Conservation (phyloP, 2,113 vertebrate species). For the Sakesphorus luctuosus region DNA sequence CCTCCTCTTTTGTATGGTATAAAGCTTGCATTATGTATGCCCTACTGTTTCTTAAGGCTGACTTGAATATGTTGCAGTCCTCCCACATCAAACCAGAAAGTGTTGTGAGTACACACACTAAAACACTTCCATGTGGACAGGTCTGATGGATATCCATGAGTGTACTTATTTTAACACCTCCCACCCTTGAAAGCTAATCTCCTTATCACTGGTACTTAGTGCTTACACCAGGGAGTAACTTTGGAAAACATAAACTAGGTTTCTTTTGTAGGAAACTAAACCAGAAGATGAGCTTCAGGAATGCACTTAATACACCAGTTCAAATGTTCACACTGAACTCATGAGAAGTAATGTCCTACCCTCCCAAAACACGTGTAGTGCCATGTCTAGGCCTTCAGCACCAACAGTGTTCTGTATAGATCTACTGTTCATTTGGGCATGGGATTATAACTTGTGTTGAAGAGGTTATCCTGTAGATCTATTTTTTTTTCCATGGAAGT, state of each 20-base stretch:
- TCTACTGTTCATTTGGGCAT: not conserved
- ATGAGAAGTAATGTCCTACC: not conserved
- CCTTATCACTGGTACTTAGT: not conserved
- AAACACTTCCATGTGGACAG: not conserved
- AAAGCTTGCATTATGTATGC: not conserved
- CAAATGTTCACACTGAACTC: not conserved
- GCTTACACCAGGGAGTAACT: not conserved
- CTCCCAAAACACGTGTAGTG: not conserved
- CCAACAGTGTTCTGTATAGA: not conserved
- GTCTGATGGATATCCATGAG: not conserved
- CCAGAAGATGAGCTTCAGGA: not conserved
- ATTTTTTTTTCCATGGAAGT: not conserved
- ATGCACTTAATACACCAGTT: not conserved
- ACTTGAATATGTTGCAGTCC: not conserved
- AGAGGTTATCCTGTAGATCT: not conserved
- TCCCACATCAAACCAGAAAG: not conserved
- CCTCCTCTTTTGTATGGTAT: not conserved
- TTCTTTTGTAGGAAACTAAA: not conserved
- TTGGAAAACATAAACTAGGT: not conserved
- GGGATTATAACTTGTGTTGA: not conserved
- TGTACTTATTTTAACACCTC: not conserved
- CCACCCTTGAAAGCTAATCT: not conserved
- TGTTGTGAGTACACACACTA: not conserved
- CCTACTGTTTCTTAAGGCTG: not conserved
- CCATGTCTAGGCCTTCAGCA: not conserved